Base-by-base conservation (phyloP, 1,140 invertebrate species). In the Coptotermes formosanus region DNA sequence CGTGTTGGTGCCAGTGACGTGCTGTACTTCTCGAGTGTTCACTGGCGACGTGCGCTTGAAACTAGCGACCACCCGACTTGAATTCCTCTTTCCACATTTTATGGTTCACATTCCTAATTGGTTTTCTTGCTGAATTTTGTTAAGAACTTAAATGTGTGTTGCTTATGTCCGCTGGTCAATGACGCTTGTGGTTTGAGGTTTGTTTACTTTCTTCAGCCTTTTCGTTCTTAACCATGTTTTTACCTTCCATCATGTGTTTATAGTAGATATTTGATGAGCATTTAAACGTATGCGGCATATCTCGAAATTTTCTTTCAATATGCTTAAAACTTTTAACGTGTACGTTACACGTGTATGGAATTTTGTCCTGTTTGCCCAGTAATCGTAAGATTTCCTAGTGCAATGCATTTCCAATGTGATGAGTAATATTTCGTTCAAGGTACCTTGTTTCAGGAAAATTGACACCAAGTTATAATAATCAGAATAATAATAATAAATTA, bases 261-360 rank as follows among this genome's bases (percentile, higher is more conserved):
- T 75, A 75, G 64, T 75, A 30, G 64, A 75, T 75, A n/a, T 75
- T n/a, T 75, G 64, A 75, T 75, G 64, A 75, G n/a, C n/a, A n/a
- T 75, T 12, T 75, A 30, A 75, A 75, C 3, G 64, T 75, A 25
- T 75, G 64, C 64, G 64, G 64, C 64, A 75, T n/a, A 75, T 75
- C 30, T 30, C 1, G n/a, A 75, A 55, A 75, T 75, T 75, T 75
- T 30, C 64, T 75, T 25, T 75, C 64, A n/a, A 75, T 30, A 75
- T n/a, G 30, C 64, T 75, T 75, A 55, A 75, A n/a, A 75, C n/a
- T 8, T 30, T 75, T 75, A 30, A 75, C 64, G n/a, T 75, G 64
- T 30, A 11, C 64, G 30, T 75, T 75, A 30, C 0, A 30, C 64
- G 6, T 30, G 64, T 75, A 11, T 30, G 64, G 64, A 30, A 75